Conservation (phyloP, 2,797 vertebrate genomes). For the Crocodylus rhombifer region DNA sequence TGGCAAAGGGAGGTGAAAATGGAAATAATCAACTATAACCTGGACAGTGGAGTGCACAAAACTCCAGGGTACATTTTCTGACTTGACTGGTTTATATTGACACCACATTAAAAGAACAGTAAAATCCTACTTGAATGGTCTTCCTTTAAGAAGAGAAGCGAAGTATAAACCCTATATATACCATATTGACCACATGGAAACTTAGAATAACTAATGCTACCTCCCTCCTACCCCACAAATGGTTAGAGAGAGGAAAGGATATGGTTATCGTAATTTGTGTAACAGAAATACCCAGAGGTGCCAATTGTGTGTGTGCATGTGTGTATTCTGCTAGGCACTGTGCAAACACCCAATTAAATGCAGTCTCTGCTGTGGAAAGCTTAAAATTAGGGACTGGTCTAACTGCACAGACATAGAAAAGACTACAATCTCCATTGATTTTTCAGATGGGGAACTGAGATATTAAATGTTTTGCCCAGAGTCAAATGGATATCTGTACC, state of each 20-base stretch:
- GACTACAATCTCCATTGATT: background rate
- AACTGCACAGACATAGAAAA: background rate
- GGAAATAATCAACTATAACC: conserved; percentile 49
- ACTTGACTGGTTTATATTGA: background rate
- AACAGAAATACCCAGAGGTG: fast-evolving
- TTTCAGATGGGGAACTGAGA: background rate
- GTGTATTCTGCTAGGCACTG: background rate
- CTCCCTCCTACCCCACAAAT: background rate
- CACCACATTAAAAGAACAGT: background rate
- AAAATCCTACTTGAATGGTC: background rate
- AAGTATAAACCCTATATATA: background rate
- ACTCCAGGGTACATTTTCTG: conserved; percentile 8
- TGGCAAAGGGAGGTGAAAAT: conserved; percentile 79
- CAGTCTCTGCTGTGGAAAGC: background rate
- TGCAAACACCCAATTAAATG: background rate
- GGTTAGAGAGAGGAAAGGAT: background rate
- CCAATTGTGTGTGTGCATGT: background rate
- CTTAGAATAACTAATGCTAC: background rate
- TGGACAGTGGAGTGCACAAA: conserved; percentile 8
- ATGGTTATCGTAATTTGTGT: background rate
- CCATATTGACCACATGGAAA: background rate
- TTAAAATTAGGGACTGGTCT: background rate
- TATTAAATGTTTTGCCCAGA: background rate
- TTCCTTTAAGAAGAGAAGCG: background rate
- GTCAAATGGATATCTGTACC: background rate